Evolutionary conservation across 2,888 invertebrate genomes (phyloP), one percentile per base, ranked within the genome.

Genomic region (Octodonta nipae): DNA sequence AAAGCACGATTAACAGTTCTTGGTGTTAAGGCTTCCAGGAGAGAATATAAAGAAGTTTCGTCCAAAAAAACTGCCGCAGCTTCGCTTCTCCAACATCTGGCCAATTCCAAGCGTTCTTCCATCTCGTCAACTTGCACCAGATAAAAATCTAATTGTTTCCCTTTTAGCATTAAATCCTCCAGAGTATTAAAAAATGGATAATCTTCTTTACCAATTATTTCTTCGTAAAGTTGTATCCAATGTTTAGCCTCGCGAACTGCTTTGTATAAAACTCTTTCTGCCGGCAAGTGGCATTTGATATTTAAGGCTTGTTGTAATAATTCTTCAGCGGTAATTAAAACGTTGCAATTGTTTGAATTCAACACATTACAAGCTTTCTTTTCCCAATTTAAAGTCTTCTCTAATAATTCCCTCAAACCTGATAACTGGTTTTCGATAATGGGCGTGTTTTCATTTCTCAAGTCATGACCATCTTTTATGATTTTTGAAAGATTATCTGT

Each of bases 151-250:
- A 92, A 78, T 36, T 71, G 73, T 26, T 75, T 66, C 0, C 85
- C 89, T 42, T 78, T 78, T 36, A 73, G 73, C 10, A 86, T 80
- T 26, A 91, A 61, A 28, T 73, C 75, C 55, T 91, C 88, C 33
- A 92, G 68, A 8, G 80, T 79, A 58, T 86, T 84, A 58, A 85
- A 76, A 60, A 89, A 91, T 0, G 91, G 87, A 56, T 83, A 85
- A 43, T 82, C 75, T 43, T 82, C 83, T 30, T 75, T 75, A 0
- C 77, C 73, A 51, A 82, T 81, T 61, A 83, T 70, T 41, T 78
- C 77, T 46, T 81, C 78, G 20, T 82, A 74, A 12, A 65, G 45
- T 30, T 67, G 66, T 2, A 75, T 68, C 87, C 87, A 87, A 45
- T 80, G 81, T 43, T 72, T 71, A 1, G 83, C 82, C 51, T 79